Conservation (phyloP, 2,888 invertebrate genomes). For the Scaptomyza polygonia region DNA sequence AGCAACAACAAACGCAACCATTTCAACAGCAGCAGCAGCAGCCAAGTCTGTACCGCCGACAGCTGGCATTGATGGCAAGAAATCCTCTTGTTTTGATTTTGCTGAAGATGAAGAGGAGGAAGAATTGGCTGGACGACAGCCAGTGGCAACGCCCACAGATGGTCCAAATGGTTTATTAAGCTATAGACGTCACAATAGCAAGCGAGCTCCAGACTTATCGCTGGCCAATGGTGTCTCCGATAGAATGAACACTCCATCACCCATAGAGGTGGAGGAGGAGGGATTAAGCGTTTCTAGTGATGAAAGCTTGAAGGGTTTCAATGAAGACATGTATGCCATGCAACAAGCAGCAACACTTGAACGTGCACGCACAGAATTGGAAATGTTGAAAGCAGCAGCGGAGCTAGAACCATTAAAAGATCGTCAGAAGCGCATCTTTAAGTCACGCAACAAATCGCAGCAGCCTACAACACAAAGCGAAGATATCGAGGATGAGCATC, state of each 20-base stretch:
- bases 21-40: not conserved
- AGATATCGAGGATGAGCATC: slow-evolving; percentile 4
- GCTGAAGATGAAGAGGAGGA: slow-evolving; percentile 90
- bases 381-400: not conserved
- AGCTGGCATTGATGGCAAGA: not conserved
- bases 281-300: not conserved
- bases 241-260: not conserved
- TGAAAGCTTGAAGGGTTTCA: slow-evolving; percentile 42
- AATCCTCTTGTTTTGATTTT: slow-evolving; percentile 91
- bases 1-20: slow-evolving; percentile 7
- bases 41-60: not conserved
- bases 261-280: not conserved
- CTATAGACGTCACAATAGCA: slow-evolving; percentile 45
- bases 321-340: slow-evolving; percentile 15
- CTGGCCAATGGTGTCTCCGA: not conserved
- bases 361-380: slow-evolving; percentile 3
- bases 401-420: slow-evolving; percentile 80
- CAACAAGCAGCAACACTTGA: not conserved
- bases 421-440: slow-evolving; percentile 83
- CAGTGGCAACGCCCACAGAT: slow-evolving; percentile 16
- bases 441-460: slow-evolving; percentile 81
- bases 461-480: slow-evolving; percentile 4
- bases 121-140: slow-evolving; percentile 15
- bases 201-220: not conserved
- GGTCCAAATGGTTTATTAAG: slow-evolving; percentile 44